These are phyloP conservation scores for Drosophila anomalata DNA, from an alignment of 2,888 invertebrate genomes.

Conservation along the genomic window DNA sequence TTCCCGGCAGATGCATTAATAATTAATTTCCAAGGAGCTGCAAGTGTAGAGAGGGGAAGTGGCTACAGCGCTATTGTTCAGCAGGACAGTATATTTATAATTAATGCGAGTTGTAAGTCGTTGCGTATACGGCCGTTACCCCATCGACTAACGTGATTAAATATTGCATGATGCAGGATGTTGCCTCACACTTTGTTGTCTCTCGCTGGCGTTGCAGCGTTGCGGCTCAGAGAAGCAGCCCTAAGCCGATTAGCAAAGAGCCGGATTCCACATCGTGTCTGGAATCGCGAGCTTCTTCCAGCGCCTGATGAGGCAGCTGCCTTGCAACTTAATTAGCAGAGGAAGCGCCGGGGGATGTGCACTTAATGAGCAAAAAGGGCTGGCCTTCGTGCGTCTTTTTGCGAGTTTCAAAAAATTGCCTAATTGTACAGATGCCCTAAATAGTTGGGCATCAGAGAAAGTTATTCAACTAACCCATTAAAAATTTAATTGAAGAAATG, in stretches of 20 bases:
- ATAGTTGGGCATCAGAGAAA: neutral
- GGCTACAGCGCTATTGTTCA: slow-evolving; percentile 27
- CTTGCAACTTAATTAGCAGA: slow-evolving; percentile 44
- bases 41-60: slow-evolving; percentile 26
- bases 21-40: slow-evolving; percentile 57
- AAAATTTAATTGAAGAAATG: too few relatives aligned
- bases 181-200: neutral
- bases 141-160: slow-evolving; percentile 35
- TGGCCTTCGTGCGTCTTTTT: neutral
- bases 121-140: slow-evolving; percentile 40
- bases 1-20: slow-evolving; percentile 60
- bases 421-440: neutral
- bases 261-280: slow-evolving; percentile 17
- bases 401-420: neutral
- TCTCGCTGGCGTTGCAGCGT: neutral
- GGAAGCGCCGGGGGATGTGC: neutral
- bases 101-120: slow-evolving; percentile 44
- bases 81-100: slow-evolving; percentile 34
- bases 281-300: neutral
- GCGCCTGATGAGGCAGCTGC: slow-evolving; percentile 14
- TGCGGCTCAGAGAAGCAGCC: slow-evolving; percentile 4
- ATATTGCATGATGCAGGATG: slow-evolving; percentile 22
- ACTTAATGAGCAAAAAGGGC: neutral
- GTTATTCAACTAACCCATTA: too few relatives aligned
- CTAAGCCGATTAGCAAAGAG: slow-evolving; percentile 49